Conservation (phyloP, 2,797 vertebrate genomes). For the Hemitrygon akajei region DNA sequence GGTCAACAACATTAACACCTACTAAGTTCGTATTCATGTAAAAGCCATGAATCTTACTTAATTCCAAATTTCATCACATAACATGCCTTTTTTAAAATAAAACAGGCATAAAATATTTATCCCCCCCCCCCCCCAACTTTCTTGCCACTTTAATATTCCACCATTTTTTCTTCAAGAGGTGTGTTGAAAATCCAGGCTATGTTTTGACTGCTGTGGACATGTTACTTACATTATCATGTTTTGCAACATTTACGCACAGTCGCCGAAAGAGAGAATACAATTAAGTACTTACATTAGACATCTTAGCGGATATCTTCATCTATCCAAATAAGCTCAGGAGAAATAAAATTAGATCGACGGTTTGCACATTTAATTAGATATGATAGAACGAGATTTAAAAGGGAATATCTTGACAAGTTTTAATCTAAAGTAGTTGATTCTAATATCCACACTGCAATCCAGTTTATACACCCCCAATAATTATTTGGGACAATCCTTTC, state of each 20-base stretch:
- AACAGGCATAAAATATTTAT: not conserved
- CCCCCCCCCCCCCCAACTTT: not conserved
- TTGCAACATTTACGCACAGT: not conserved
- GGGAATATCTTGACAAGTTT: not conserved
- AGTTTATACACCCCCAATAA: not conserved
- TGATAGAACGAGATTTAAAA: not conserved
- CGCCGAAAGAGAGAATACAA: not conserved
- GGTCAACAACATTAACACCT: conserved; percentile 32
- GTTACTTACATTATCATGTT: not conserved
- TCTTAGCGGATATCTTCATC: not conserved
- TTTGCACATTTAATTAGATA: not conserved
- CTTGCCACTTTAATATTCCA: not conserved
- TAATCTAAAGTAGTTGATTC: not conserved
- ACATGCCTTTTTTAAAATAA: not conserved
- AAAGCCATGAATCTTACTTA: conserved; percentile 11
- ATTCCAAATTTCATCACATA: conserved; percentile 31
- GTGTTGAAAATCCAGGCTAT: not conserved
- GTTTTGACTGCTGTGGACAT: not conserved
- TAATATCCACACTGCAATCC: not conserved
- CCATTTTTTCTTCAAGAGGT: not conserved
- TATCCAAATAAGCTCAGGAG: not conserved
- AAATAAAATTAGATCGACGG: not conserved
- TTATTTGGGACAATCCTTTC: not conserved
- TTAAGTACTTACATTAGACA: not conserved
- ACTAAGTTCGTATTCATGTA: conserved; percentile 20